Conservation (phyloP, 2,113 vertebrate genomes). For the Leucopsar rothschildi region DNA sequence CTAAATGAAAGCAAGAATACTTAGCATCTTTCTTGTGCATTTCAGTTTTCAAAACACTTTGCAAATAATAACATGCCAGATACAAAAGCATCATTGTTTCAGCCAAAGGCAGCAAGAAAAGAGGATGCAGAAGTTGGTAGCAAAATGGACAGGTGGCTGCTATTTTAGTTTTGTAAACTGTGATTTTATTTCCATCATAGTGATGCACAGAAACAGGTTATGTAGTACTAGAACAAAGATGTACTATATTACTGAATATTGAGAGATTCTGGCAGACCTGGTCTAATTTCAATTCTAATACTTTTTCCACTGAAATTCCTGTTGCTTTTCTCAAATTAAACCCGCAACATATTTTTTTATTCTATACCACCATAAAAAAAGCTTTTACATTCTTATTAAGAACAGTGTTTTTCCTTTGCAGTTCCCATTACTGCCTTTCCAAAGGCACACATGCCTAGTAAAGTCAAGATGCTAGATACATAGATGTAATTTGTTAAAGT, state of each 20-base stretch:
- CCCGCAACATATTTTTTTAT: neutral
- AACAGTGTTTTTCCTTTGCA: neutral
- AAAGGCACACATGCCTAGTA: neutral
- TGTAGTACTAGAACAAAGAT: neutral
- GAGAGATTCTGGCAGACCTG: neutral
- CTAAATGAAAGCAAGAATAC: constrained; percentile 28
- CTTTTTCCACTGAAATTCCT: neutral
- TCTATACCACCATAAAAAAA: neutral
- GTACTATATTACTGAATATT: neutral
- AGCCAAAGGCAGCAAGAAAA: neutral
- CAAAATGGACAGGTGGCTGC: neutral
- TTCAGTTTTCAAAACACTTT: constrained; percentile 5
- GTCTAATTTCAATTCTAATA: neutral
- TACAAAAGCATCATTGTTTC: neutral
- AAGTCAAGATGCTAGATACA: neutral
- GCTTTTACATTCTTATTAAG: neutral
- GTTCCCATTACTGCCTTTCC: neutral
- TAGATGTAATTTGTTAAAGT: neutral
- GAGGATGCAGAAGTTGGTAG: neutral
- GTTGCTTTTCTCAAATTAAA: neutral
- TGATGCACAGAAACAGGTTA: neutral
- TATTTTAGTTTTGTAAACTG: neutral
- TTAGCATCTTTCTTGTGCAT: neutral
- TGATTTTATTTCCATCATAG: neutral
- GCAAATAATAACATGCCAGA: neutral